These are phyloP conservation scores for Heliangelus exortis DNA, from an alignment of 2,797 vertebrate species.

Conservation along the genomic window DNA sequence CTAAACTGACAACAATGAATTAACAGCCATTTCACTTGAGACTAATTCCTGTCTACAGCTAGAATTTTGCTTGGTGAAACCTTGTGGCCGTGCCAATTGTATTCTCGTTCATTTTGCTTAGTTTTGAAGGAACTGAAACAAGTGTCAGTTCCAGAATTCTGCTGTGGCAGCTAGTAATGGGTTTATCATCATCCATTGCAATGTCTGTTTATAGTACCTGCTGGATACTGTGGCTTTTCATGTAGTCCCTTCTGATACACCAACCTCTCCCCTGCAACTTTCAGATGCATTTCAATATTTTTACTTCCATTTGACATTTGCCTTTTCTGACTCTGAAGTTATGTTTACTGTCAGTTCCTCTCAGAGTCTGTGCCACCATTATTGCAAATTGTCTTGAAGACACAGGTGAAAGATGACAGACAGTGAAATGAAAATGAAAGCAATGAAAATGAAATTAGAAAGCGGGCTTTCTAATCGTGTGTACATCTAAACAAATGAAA, in stretches of 20 bases:
- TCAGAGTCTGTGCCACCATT: background rate
- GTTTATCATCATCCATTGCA: background rate
- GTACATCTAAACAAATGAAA: background rate
- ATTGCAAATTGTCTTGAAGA: background rate
- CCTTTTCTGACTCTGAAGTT: background rate
- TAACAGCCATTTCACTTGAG: conserved; percentile 30
- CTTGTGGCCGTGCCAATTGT: conserved; percentile 2
- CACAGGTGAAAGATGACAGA: background rate
- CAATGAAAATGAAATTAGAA: background rate
- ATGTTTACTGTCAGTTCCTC: background rate
- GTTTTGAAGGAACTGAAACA: background rate
- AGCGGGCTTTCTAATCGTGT: background rate
- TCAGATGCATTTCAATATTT: background rate
- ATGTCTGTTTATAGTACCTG: background rate
- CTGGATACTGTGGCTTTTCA: background rate
- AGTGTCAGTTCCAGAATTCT: background rate
- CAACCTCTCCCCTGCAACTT: background rate
- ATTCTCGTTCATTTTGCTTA: conserved; percentile 29
- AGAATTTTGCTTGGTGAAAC: conserved; percentile 1
- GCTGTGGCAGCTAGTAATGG: background rate
- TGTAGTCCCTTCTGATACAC: background rate
- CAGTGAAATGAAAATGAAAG: background rate
- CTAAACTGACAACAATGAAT: conserved; percentile 12
- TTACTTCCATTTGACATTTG: background rate
- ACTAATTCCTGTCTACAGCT: conserved; percentile 23